Base-by-base conservation (phyloP, 2,888 invertebrate species). In the Mycalesis mineus region DNA sequence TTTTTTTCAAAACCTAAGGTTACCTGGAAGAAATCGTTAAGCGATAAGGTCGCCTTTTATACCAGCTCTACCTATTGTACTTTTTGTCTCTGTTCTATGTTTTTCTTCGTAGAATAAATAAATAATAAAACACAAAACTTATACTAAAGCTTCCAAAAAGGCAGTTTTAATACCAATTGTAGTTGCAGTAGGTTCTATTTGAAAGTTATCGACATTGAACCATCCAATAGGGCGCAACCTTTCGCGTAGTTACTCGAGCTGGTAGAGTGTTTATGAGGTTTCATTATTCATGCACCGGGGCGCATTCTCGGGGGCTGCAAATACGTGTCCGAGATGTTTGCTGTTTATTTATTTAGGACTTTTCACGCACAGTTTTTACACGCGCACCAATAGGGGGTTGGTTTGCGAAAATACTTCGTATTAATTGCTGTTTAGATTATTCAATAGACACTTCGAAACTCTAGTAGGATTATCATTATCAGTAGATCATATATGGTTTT, bases 231-330 rank as follows among this genome's bases (percentile, higher is more conserved):
- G 13, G 22, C 31, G 8, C 58, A 48, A 17, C 57, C 37, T 13
- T 56, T 42, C 50, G 31, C 48, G 60, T 57, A 52, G 39, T 14
- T 40, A 29, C 51, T 62, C 47, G 48, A 60, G 44, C 28, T 39
- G 57, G 61, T 68, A 65, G 73, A 78, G 78, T 78, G 78, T 78
- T 80, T 73, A 80, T 78, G 78, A 71, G 74, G 73, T 80, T 78
- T 78, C 68, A 69, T 78, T 77, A 80, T 80, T 80, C 74, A 80
- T 77, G 61, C 58, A 55, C 51, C 63, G 71, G 72, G 70, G 61
- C 63, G 62, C 60, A 57, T 60, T 50, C 42, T 41, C 40, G 56
- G 52, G 55, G 49, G 48, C 51, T 53, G 54, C 44, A 50, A 60
- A 57, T 54, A 31, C 42, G 49, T 53, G 56, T 54, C 55, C 55